Evolutionary conservation across 1,140 invertebrate genomes (phyloP).

Genomic region (Brachionus rubens): DNA sequence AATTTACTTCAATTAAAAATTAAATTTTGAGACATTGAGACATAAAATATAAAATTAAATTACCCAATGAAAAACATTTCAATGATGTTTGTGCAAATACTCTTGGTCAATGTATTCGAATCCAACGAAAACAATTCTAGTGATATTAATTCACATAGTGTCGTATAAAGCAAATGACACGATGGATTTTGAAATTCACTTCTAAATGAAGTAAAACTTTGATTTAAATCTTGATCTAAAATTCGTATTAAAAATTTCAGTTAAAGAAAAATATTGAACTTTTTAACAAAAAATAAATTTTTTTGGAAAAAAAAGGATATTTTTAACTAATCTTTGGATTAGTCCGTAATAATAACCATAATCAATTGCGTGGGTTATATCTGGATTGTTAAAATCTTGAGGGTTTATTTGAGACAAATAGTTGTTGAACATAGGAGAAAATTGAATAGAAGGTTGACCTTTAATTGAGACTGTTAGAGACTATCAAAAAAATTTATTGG

Average conservation of each 20-base stretch:
- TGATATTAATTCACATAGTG: slow-evolving; percentile 27
- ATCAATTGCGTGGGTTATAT: not conserved
- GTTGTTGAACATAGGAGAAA: slow-evolving; percentile 20
- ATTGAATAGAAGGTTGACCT: slow-evolving; percentile 15
- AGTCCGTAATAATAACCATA: slow-evolving; percentile 7
- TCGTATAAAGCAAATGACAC: slow-evolving; percentile 31
- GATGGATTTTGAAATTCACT: slow-evolving; percentile 46
- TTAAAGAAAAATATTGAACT: not conserved
- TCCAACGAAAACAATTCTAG: not conserved
- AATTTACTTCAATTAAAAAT: slow-evolving; percentile 15
- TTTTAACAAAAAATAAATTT: too few relatives aligned
- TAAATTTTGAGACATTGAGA: not conserved
- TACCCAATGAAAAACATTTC: slow-evolving; percentile 40
- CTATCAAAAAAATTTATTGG: too few relatives aligned
- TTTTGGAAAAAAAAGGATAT: slow-evolving; percentile 41
- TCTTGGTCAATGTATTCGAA: not conserved
- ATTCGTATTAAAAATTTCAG: slow-evolving; percentile 11
- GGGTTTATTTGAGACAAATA: slow-evolving; percentile 14
- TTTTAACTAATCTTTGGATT: slow-evolving; percentile 32
- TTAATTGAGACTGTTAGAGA: not conserved
- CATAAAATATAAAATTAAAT: not conserved
- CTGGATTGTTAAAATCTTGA: not conserved
- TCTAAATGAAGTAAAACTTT: not conserved
- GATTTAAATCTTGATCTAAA: not conserved
- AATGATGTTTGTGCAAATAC: slow-evolving; percentile 9